These are phyloP conservation scores for Drosophila borborema DNA, from an alignment of 2,888 invertebrate species.

Conservation along the genomic window DNA sequence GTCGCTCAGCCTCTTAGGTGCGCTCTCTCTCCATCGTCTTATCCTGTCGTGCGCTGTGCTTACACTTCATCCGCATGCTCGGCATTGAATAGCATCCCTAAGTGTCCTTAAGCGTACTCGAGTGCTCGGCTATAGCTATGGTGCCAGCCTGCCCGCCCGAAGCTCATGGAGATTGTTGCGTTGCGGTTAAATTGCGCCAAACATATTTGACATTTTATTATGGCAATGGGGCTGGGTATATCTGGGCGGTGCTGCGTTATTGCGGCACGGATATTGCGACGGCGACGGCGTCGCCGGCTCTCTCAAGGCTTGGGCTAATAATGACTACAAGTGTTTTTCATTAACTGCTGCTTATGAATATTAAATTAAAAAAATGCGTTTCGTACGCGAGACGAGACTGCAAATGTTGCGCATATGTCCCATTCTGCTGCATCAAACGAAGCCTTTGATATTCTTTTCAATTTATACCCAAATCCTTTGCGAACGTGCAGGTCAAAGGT, in stretches of 20 bases:
- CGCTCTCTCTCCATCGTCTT: slow-evolving; percentile 9
- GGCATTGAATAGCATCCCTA: slow-evolving; percentile 63
- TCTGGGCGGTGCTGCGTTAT: slow-evolving; percentile 1
- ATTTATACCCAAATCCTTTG: slow-evolving; percentile 2
- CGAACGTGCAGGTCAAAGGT: background rate
- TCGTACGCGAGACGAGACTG: background rate
- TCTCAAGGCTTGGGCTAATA: slow-evolving; percentile 21
- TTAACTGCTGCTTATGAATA: slow-evolving; percentile 78
- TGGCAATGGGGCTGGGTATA: slow-evolving; percentile 25
- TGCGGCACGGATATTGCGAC: slow-evolving; percentile 35
- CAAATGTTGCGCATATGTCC: slow-evolving; percentile 51
- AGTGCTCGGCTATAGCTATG: slow-evolving; percentile 41
- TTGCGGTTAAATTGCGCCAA: slow-evolving; percentile 78
- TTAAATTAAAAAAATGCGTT: slow-evolving; percentile 72
- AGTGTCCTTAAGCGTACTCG: slow-evolving; percentile 74
- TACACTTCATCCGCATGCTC: slow-evolving; percentile 58
- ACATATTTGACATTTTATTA: slow-evolving; percentile 81
- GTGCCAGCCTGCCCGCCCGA: slow-evolving; percentile 31
- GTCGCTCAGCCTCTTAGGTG: background rate
- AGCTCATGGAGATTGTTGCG: slow-evolving; percentile 57
- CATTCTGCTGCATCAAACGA: slow-evolving; percentile 35
- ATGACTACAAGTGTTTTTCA: slow-evolving; percentile 75
- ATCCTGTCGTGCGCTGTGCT: slow-evolving; percentile 30
- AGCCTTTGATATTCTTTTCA: slow-evolving; percentile 22
- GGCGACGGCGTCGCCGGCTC: background rate